phyloP scores from a whole-genome alignment of 1,140 invertebrate genomes.

The Meloidogyne floridensis region DNA sequence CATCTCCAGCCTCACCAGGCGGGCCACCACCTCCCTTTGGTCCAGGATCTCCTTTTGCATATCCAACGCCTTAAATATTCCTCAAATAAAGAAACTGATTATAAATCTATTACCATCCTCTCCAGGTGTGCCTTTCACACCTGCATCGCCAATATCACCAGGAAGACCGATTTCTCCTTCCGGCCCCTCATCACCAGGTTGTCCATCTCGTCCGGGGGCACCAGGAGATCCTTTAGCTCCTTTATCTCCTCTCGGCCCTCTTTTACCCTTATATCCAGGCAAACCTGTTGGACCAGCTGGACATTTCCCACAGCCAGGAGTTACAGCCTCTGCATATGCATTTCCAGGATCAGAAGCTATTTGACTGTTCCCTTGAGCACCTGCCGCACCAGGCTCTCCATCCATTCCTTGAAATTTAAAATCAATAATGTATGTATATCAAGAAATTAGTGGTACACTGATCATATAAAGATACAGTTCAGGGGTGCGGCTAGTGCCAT shows the following conservation, averaged over 20 bases:
- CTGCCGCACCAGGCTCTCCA: background rate
- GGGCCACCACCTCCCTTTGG: constrained; percentile 36
- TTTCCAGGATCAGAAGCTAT: background rate
- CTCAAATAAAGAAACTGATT: background rate
- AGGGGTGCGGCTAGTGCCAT: no score
- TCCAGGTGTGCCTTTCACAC: constrained; percentile 21
- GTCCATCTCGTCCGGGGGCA: constrained; percentile 31
- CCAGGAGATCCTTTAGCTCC: constrained; percentile 30
- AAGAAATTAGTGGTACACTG: no score
- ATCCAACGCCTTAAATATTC: constrained; percentile 28
- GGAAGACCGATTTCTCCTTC: constrained; percentile 35
- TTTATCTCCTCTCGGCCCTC: constrained; percentile 36
- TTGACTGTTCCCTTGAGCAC: background rate
- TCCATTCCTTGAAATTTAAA: constrained; percentile 5
- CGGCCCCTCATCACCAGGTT: constrained; percentile 30
- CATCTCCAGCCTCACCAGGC: constrained; percentile 37
- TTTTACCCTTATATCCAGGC: constrained; percentile 40
- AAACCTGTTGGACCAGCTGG: constrained; percentile 33
- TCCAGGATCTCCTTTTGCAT: constrained; percentile 45
- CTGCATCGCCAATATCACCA: constrained; percentile 33
- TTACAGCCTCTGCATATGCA: background rate
- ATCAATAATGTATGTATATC: no score
- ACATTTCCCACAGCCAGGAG: constrained; percentile 11
- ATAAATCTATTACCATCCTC: background rate
- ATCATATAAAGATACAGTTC: no score